Evolutionary conservation across 2,888 invertebrate genomes (phyloP).

Genomic region (Pogonocherus hispidulus): DNA sequence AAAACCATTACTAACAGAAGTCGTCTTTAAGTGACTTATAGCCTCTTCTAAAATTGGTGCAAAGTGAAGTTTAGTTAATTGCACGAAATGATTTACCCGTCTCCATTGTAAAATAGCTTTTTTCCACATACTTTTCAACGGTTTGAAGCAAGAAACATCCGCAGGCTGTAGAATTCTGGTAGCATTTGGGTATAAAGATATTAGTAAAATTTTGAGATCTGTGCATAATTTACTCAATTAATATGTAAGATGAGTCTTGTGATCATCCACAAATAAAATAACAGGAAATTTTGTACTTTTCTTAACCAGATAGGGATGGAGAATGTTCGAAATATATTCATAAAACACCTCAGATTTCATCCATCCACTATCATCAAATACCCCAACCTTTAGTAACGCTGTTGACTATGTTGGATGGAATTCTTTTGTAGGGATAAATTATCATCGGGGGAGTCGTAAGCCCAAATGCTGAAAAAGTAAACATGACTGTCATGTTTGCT

Average conservation of each 20-base stretch:
- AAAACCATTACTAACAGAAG: slow-evolving; percentile 11
- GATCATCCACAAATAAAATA: slow-evolving; percentile 63
- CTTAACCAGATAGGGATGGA: slow-evolving; percentile 59
- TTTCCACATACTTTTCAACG: slow-evolving; percentile 50
- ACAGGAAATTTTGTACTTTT: slow-evolving; percentile 59
- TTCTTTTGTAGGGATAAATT: slow-evolving; percentile 61
- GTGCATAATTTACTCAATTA: slow-evolving; percentile 40
- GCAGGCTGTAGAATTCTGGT: slow-evolving; percentile 55
- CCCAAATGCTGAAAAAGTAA: background rate
- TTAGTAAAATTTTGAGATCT: slow-evolving; percentile 44
- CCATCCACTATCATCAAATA: slow-evolving; percentile 64
- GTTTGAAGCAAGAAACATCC: slow-evolving; percentile 55
- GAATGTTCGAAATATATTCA: slow-evolving; percentile 60
- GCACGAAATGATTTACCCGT: slow-evolving; percentile 42
- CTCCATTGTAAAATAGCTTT: slow-evolving; percentile 58
- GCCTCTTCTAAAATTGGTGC: slow-evolving; percentile 29
- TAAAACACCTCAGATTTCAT: slow-evolving; percentile 65
- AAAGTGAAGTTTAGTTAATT: slow-evolving; percentile 40
- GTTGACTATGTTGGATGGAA: slow-evolving; percentile 58
- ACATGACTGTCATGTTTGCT: slow-evolving; percentile 6
- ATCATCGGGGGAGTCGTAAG: slow-evolving; percentile 47
- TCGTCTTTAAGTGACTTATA: slow-evolving; percentile 7
- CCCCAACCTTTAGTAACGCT: slow-evolving; percentile 63
- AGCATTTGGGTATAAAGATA: slow-evolving; percentile 50
- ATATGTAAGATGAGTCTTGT: slow-evolving; percentile 40